phyloP scores from a whole-genome alignment of 1,140 invertebrate genomes.

The Temnothorax longispinosus region DNA sequence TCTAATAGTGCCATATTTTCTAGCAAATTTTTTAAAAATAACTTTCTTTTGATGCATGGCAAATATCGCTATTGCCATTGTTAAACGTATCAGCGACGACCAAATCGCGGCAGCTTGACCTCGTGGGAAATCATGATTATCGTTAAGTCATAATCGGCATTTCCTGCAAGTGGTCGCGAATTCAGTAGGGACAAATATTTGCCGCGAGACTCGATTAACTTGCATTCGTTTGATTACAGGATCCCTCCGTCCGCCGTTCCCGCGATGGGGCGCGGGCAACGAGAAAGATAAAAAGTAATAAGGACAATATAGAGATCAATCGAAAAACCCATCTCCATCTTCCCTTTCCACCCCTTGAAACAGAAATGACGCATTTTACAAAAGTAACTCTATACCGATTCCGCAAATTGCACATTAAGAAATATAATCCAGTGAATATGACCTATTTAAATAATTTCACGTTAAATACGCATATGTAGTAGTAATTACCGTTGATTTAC shows the following conservation, averaged over 20 bases:
- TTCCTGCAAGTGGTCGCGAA: slow-evolving; percentile 33
- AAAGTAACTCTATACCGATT: background rate
- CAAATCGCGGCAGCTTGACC: background rate
- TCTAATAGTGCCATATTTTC: background rate
- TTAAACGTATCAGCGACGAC: background rate
- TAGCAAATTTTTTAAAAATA: background rate
- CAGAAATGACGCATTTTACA: background rate
- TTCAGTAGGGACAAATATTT: slow-evolving; percentile 48
- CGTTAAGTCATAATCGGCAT: slow-evolving; percentile 44
- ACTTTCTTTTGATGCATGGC: background rate
- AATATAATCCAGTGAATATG: background rate
- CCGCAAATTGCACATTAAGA: background rate
- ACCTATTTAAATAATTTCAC: background rate
- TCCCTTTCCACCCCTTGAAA: background rate
- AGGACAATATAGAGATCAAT: background rate
- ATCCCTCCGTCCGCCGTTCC: background rate
- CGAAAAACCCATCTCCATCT: background rate
- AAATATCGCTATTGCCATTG: background rate
- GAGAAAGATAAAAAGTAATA: background rate
- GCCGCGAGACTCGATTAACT: slow-evolving; percentile 45
- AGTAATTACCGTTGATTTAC: background rate
- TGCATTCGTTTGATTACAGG: slow-evolving; percentile 31
- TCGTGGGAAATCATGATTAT: slow-evolving; percentile 54
- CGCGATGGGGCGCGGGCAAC: background rate
- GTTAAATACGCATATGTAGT: background rate